Evolutionary conservation across 2,888 invertebrate species (phyloP).

Genomic region (Campoletis raptor): DNA sequence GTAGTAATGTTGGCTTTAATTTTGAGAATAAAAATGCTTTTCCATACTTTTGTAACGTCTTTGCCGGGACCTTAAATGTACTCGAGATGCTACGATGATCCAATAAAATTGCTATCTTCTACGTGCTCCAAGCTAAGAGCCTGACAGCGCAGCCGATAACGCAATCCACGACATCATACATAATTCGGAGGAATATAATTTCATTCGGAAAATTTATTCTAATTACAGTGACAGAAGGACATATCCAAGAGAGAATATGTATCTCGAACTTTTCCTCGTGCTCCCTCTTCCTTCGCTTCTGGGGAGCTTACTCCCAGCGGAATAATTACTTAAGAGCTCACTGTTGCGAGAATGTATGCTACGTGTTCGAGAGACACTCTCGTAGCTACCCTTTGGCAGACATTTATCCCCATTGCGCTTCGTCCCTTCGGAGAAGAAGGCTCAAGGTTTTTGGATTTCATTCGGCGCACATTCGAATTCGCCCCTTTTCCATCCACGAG

Average conservation of each 20-base stretch:
- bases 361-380: slow-evolving; percentile 20
- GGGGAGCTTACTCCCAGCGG: slow-evolving; percentile 56
- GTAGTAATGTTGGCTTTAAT: not conserved
- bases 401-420: slow-evolving; percentile 9
- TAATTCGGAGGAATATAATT: slow-evolving; percentile 50
- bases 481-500: not conserved
- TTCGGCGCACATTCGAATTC: slow-evolving; percentile 27
- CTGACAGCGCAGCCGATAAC: slow-evolving; percentile 15
- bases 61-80: not conserved
- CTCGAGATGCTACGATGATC: not conserved
- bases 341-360: slow-evolving; percentile 11
- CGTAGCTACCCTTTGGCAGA: slow-evolving; percentile 12
- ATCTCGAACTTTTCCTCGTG: slow-evolving; percentile 29
- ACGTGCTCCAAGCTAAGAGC: slow-evolving; percentile 15
- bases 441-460: not conserved
- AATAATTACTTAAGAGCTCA: slow-evolving; percentile 65
- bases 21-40: not conserved
- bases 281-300: slow-evolving; percentile 14
- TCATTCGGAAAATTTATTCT: slow-evolving; percentile 63
- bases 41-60: not conserved
- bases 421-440: not conserved
- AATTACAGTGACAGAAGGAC: slow-evolving; percentile 42
- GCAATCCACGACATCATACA: slow-evolving; percentile 42
- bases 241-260: slow-evolving; percentile 44
- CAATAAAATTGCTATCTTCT: not conserved